Conservation (phyloP, 2,888 invertebrate genomes). For the Pristionchus entomophagus region DNA sequence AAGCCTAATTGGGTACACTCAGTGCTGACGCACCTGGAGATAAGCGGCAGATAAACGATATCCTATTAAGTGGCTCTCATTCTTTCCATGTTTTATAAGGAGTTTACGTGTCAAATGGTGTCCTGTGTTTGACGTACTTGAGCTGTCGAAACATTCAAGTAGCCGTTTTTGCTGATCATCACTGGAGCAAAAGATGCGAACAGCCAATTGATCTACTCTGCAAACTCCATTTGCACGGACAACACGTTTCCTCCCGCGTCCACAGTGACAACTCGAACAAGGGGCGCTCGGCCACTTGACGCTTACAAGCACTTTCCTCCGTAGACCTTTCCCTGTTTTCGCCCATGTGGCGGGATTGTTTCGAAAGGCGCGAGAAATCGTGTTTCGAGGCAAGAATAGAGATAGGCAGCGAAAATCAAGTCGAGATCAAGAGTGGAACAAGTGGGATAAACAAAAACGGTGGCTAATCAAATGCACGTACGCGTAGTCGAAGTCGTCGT, state of each 20-base stretch:
- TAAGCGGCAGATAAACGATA: no score
- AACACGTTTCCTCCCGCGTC: conserved; percentile 14
- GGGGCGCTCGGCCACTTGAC: neutral
- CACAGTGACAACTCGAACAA: no score
- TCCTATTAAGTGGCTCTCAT: no score
- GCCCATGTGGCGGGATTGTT: neutral
- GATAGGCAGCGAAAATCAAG: no score
- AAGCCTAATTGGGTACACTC: no score
- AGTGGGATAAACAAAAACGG: neutral
- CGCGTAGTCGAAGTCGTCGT: conserved; percentile 40
- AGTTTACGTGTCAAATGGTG: no score
- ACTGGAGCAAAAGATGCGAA: neutral
- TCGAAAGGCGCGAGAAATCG: neutral
- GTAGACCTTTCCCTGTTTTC: neutral
- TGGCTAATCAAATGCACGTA: no score
- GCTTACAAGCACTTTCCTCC: neutral
- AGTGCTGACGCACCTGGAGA: no score
- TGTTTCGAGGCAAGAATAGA: neutral
- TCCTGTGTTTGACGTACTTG: neutral
- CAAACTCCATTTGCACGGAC: neutral
- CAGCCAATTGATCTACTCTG: neutral
- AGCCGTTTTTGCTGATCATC: conserved; percentile 14
- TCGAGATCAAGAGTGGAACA: neutral
- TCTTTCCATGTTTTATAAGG: no score
- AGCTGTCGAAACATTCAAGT: conserved; percentile 31